Base-by-base conservation (phyloP, 2,888 invertebrate species). In the Seira ritae region DNA sequence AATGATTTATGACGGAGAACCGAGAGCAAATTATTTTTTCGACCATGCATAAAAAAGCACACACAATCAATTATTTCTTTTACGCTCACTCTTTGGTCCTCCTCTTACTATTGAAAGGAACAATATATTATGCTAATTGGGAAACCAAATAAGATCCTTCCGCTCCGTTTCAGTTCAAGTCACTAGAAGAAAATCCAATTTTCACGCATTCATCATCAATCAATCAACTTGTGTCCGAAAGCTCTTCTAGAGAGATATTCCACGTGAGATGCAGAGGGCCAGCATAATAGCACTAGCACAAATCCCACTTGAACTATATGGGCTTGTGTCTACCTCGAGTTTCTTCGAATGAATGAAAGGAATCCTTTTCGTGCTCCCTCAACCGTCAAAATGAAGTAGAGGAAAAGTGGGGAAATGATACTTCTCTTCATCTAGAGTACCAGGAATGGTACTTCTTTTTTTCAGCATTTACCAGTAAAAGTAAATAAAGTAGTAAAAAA, bases 151-250 rank as follows among this genome's bases (percentile, higher is more conserved):
- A 62, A 77, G 23, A 46, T 67, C 42, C 19, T 60, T 77, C 69
- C 42, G 22, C 31, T 60, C 20, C 60, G 31, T 68, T n/a, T 55
- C 69, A 50, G 50, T 8, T 55, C 69, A 50, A 69, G 55, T 50
- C 70, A 74, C 73, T 66, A 70, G 70, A 80, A 69, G 68, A 80
- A 73, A 71, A 80, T 80, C 80, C 80, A 74, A 80, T 80, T 80
- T 74, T 75, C 75, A 70, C 42, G 74, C 67, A 66, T 74, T 62
- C 71, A 72, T 70, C 79, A 67, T 79, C 80, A 75, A 74, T 80
- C 74, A 80, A 80, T 75, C 75, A 60, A 69, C 17, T 19, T 17
- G 19, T 69, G 37, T 42, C 12, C 10, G 67, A 67, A 23, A 67
- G 20, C 10, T 6, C 4, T 69, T 50, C 6, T 50, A 50, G 50